Evolutionary conservation across 2,888 invertebrate genomes (phyloP).

Genomic region (Leuctra nigra): DNA sequence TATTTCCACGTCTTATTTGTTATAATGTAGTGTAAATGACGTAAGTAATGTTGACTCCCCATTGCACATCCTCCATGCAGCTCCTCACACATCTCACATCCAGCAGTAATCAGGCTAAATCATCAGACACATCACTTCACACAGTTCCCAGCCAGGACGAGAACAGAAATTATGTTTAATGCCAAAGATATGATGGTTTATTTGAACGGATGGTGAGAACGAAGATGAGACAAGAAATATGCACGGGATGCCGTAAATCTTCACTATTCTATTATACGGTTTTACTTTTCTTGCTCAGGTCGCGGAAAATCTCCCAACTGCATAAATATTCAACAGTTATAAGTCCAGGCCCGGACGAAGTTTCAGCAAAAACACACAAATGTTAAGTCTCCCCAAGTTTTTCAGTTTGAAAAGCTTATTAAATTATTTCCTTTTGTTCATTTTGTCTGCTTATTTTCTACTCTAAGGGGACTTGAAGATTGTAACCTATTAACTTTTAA

Average conservation of each 20-base stretch:
- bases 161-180: constrained; percentile 13
- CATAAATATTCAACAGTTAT: constrained; percentile 23
- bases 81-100: no score
- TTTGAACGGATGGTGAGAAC: background rate
- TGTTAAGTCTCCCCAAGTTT: constrained; percentile 12
- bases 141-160: no score
- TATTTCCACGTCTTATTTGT: no score
- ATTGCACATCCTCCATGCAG: no score
- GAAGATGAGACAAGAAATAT: background rate
- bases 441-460: background rate
- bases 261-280: constrained; percentile 8
- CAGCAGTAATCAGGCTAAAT: no score
- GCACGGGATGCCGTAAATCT: constrained; percentile 9
- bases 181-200: constrained; percentile 9
- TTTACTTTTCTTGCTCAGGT: constrained; percentile 17
- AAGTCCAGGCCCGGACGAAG: constrained; percentile 5
- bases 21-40: no score
- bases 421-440: constrained; percentile 16
- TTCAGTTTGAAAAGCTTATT: constrained; percentile 12
- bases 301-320: constrained; percentile 18
- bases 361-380: constrained; percentile 15
- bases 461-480: constrained; percentile 1
- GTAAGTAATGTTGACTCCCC: no score
- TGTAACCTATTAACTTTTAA: constrained; percentile 10
- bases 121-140: no score